Conservation (phyloP, 2,113 vertebrate genomes). For the Erpornis zantholeuca region DNA sequence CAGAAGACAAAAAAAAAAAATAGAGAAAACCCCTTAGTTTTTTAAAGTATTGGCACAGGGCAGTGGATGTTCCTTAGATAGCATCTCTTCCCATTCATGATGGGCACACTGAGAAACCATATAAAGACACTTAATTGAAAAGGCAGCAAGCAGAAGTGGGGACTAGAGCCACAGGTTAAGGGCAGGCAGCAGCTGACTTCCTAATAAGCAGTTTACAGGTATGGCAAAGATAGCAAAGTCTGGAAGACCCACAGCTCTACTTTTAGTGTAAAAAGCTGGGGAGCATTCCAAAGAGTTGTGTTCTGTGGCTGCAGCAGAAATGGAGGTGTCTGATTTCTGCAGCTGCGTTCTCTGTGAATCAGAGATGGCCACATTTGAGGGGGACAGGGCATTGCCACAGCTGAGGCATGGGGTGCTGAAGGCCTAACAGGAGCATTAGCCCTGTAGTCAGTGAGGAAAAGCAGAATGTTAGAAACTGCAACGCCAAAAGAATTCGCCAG, state of each 20-base stretch:
- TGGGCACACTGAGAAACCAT: not conserved
- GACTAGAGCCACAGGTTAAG: not conserved
- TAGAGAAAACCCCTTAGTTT: rapidly evolving
- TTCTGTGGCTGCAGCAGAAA: not conserved
- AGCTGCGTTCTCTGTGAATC: not conserved
- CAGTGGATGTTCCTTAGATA: not conserved
- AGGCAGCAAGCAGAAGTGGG: not conserved
- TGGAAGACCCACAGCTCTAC: not conserved
- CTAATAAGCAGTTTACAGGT: not conserved
- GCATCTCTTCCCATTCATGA: not conserved
- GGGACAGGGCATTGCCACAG: not conserved
- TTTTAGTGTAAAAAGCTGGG: not conserved
- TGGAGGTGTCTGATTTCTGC: not conserved
- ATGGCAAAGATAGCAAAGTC: not conserved
- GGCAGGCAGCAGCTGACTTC: not conserved
- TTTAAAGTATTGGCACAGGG: not conserved
- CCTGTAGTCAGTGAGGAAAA: not conserved
- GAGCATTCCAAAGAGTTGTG: not conserved
- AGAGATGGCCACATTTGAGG: not conserved
- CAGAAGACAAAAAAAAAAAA: not conserved
- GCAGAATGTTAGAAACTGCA: not conserved
- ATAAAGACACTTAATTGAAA: not conserved
- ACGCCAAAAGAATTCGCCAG: not conserved
- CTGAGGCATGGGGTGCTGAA: not conserved
- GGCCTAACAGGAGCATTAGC: not conserved